A percentile compares a stretch with the other conserved stretches of the same genome.
phyloP scores from a whole-genome alignment of 1,140 invertebrate genomes.

The Halictus rubicundus region DNA sequence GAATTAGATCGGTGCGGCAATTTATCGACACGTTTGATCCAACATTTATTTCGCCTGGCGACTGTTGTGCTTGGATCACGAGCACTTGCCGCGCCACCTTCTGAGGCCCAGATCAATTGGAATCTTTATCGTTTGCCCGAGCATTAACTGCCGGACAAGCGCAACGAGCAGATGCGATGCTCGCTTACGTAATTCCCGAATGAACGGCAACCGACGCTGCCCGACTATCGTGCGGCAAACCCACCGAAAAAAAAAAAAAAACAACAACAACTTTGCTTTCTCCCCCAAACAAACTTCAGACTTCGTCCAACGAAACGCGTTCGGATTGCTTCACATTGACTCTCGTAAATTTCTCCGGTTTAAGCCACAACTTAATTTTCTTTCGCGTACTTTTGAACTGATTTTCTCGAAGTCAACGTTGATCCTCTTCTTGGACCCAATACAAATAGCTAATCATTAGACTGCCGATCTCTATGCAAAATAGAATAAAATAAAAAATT shows the following conservation, averaged over 20 bases:
- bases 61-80: conserved; percentile 8
- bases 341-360: too few species aligned
- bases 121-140: conserved; percentile 51
- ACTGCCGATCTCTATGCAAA: too few species aligned
- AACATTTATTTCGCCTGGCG: background rate
- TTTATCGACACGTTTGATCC: conserved; percentile 48
- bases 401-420: too few species aligned
- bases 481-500: too few species aligned
- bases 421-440: too few species aligned
- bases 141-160: conserved; percentile 51
- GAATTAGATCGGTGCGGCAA: conserved; percentile 1
- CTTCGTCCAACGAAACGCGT: too few species aligned
- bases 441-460: too few species aligned
- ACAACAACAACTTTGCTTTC: conserved; percentile 4
- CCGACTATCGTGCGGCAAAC: conserved; percentile 1
- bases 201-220: background rate
- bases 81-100: conserved; percentile 30
- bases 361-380: too few species aligned
- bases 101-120: conserved; percentile 50
- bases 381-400: too few species aligned
- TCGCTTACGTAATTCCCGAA: conserved; percentile 56
- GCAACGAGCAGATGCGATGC: conserved; percentile 42
- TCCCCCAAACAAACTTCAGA: background rate
- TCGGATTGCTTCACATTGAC: too few species aligned
- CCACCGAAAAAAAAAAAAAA: background rate